A percentile compares a stretch with the other conserved stretches of the same genome.
phyloP scores from a whole-genome alignment of 2,113 vertebrate genomes.

The Cyprinus carpio region DNA sequence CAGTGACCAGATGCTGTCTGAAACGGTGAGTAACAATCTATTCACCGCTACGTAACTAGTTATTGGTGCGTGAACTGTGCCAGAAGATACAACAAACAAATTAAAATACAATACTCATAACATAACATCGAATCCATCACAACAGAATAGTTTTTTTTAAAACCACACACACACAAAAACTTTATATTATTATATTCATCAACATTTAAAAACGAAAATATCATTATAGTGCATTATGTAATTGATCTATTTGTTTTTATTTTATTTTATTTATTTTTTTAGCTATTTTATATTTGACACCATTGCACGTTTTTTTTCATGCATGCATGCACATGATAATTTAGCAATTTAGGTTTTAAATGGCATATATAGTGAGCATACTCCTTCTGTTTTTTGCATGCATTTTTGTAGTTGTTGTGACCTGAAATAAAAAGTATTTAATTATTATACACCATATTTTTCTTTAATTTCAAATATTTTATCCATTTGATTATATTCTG shows the following conservation, averaged over 20 bases:
- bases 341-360: background rate
- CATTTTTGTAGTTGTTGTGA: background rate
- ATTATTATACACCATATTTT: background rate
- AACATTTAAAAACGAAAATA: background rate
- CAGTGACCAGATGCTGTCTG: conserved; percentile 11
- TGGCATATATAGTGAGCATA: background rate
- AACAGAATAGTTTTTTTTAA: background rate
- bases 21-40: conserved; percentile 23
- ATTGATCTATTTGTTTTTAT: background rate
- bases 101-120: too few relatives aligned
- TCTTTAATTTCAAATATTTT: background rate
- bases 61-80: background rate
- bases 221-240: background rate
- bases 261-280: too few relatives aligned
- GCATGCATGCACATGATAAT: background rate
- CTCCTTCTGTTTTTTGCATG: background rate
- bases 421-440: background rate
- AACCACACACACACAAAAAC: background rate
- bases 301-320: background rate
- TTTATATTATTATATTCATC: background rate
- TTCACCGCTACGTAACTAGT: background rate
- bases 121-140: background rate
- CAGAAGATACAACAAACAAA: too few relatives aligned
- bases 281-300: background rate
- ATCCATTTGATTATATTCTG: background rate